Conservation (phyloP, 2,888 invertebrate species). For the Dasysyrphus albostriatus region DNA sequence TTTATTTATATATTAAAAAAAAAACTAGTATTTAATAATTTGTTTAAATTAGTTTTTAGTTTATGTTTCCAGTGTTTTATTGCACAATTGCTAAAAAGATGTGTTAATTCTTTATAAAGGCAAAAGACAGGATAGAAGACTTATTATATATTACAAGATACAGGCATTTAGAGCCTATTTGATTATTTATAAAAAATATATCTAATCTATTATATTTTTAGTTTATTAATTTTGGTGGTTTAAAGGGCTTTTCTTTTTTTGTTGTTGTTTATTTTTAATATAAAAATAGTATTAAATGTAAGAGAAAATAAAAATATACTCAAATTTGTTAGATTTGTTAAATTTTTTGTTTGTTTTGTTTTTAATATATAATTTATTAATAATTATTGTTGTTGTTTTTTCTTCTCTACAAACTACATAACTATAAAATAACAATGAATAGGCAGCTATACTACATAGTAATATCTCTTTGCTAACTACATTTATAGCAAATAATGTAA, state of each 20-base stretch:
- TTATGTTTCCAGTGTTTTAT: constrained; percentile 72
- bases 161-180: constrained; percentile 17
- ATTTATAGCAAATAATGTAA: constrained; percentile 41
- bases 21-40: constrained; percentile 45
- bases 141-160: constrained; percentile 23
- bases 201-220: constrained; percentile 34
- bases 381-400: constrained; percentile 30
- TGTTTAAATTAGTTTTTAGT: constrained; percentile 65
- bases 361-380: constrained; percentile 38
- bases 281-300: constrained; percentile 69
- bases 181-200: constrained; percentile 43
- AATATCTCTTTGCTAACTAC: constrained; percentile 74
- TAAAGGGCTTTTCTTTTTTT: constrained; percentile 26
- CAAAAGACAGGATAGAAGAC: constrained; percentile 44
- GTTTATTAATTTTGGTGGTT: constrained; percentile 45
- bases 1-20: constrained; percentile 30
- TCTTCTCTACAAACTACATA: constrained; percentile 68
- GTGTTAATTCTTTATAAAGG: constrained; percentile 30
- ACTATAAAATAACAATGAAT: constrained; percentile 72
- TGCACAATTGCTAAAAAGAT: constrained; percentile 68
- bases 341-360: not conserved
- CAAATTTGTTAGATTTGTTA: constrained; percentile 51
- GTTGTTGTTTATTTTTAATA: constrained; percentile 69
- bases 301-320: constrained; percentile 34
- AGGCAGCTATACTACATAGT: constrained; percentile 72